These are phyloP conservation scores for Scomber japonicus DNA, from an alignment of 2,113 vertebrate species.

Conservation along the genomic window DNA sequence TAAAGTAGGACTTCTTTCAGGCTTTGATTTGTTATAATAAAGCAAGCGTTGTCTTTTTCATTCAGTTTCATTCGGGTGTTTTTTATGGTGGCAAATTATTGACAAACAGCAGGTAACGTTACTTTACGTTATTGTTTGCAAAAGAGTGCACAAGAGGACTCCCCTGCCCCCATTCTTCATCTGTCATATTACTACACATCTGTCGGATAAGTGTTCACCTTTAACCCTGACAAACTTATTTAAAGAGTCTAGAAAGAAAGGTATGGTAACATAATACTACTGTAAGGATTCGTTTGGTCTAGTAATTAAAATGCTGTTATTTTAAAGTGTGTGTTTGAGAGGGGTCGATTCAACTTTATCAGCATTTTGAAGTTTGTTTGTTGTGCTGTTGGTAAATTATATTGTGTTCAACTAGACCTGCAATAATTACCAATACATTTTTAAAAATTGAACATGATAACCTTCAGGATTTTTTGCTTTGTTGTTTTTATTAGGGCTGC, in stretches of 20 bases:
- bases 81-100: background rate
- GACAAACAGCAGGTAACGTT: background rate
- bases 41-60: background rate
- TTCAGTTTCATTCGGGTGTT: background rate
- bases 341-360: too few species aligned
- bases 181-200: background rate
- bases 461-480: too few species aligned
- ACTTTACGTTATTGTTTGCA: background rate
- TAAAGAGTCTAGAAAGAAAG: background rate
- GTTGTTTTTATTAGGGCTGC: too few species aligned
- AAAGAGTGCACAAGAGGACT: background rate
- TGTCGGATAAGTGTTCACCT: background rate
- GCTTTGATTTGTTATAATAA: background rate
- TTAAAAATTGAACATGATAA: too few species aligned
- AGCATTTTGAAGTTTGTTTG: too few species aligned
- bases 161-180: background rate
- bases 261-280: too few species aligned
- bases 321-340: too few species aligned
- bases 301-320: too few species aligned
- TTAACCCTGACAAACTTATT: background rate
- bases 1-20: constrained; percentile 3
- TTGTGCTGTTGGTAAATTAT: too few species aligned
- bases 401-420: too few species aligned
- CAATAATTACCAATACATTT: too few species aligned
- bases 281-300: too few species aligned